Evolutionary conservation across 2,113 vertebrate genomes (phyloP).

Genomic region (Phasianus colchicus): DNA sequence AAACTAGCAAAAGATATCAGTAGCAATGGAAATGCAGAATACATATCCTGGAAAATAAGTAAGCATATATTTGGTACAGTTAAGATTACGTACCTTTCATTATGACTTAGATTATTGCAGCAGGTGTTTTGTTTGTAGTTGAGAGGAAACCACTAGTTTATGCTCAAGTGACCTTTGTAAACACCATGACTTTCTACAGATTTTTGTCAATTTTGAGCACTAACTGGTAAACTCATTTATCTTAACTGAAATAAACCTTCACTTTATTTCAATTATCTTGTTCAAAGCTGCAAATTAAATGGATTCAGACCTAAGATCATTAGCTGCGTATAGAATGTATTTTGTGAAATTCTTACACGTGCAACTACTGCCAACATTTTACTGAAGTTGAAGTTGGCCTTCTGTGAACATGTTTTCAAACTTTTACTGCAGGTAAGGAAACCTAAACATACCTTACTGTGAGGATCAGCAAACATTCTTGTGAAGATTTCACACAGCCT

Average conservation of each 20-base stretch:
- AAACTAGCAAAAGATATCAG: not conserved
- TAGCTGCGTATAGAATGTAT: not conserved
- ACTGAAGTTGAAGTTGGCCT: fast-evolving
- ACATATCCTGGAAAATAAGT: not conserved
- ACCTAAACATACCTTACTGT: slow-evolving; percentile 92
- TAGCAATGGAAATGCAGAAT: not conserved
- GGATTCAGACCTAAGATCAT: not conserved
- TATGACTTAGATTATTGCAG: not conserved
- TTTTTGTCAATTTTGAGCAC: not conserved
- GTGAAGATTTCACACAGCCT: slow-evolving; percentile 99
- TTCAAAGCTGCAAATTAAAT: not conserved
- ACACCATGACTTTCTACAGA: not conserved
- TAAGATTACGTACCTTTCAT: not conserved
- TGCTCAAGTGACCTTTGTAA: not conserved
- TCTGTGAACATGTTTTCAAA: not conserved
- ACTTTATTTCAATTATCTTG: not conserved
- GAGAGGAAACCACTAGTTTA: not conserved
- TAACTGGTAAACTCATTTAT: not conserved
- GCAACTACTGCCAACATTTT: not conserved
- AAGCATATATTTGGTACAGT: not conserved
- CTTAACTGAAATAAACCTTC: not conserved
- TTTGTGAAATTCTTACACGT: not conserved
- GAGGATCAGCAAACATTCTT: slow-evolving; percentile 98
- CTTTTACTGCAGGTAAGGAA: not conserved
- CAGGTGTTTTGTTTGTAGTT: not conserved